Conservation (phyloP, 2,113 vertebrate genomes). For the Sprattus sprattus region DNA sequence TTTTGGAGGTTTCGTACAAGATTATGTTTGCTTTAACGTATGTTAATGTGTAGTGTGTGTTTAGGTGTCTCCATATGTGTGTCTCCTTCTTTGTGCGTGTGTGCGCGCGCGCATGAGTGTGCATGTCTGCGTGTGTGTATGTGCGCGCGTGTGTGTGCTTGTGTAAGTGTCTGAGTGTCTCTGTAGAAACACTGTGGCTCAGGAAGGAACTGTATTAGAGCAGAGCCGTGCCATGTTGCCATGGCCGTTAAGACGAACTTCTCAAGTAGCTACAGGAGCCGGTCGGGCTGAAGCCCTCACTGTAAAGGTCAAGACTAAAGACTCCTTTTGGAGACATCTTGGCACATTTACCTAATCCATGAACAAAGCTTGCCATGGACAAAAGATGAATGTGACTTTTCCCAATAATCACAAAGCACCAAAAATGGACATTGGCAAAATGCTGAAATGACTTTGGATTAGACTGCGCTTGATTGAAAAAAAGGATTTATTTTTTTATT, state of each 20-base stretch:
- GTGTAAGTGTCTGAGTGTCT: not conserved
- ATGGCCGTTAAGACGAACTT: conserved; percentile 89
- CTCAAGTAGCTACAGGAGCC: conserved; percentile 73
- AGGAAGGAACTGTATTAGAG: conserved; percentile 26
- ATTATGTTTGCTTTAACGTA: not conserved
- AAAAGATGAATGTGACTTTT: conserved; percentile 72
- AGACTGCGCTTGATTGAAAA: conserved; percentile 62
- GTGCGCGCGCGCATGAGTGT: not conserved
- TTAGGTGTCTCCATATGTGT: not conserved
- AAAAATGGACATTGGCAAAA: conserved; percentile 48
- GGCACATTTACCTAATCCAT: conserved; percentile 67
- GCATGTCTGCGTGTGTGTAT: not conserved
- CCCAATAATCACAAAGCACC: conserved; percentile 39
- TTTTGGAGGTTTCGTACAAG: not conserved
- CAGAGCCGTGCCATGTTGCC: conserved; percentile 83
- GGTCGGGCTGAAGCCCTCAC: conserved; percentile 72
- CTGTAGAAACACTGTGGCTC: not conserved
- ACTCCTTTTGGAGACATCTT: conserved; percentile 68
- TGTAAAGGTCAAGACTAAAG: conserved; percentile 77
- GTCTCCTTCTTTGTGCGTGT: not conserved
- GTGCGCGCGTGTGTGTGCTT: not conserved
- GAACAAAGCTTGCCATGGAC: conserved; percentile 68
- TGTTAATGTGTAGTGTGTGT: not conserved
- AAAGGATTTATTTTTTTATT: conserved; percentile 56
- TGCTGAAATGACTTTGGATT: conserved; percentile 71